A percentile compares a stretch with the other conserved stretches of the same genome.
phyloP scores from a whole-genome alignment of 2,888 invertebrate species.

The Drosophila prolongata region DNA sequence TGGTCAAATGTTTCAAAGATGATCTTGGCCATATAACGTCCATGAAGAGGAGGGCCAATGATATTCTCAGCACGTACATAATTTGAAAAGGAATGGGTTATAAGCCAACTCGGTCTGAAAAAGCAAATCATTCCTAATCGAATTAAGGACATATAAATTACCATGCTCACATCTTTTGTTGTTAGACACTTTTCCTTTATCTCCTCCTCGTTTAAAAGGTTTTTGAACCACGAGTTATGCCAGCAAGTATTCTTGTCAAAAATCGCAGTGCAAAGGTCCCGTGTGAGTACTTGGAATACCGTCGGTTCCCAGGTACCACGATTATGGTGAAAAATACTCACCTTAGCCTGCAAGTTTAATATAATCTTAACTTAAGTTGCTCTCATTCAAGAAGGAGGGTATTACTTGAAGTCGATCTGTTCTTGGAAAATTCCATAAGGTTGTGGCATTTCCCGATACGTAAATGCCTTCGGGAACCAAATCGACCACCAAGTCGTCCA shows the following conservation, averaged over 20 bases:
- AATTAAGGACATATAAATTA: not conserved
- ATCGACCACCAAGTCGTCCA: not conserved
- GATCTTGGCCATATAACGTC: not conserved
- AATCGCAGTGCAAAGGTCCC: not conserved
- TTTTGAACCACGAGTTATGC: not conserved
- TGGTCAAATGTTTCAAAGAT: not conserved
- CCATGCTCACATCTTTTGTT: not conserved
- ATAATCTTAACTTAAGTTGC: not conserved
- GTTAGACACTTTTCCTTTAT: not conserved
- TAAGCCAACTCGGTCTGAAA: not conserved
- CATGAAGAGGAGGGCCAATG: not conserved
- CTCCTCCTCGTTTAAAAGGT: not conserved
- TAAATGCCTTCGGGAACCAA: not conserved
- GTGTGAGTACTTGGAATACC: not conserved
- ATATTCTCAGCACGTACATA: not conserved
- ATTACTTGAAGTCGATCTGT: not conserved
- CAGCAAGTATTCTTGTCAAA: not conserved
- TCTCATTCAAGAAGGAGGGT: not conserved
- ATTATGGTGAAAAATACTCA: not conserved
- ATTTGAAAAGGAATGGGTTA: not conserved
- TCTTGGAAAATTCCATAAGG: not conserved
- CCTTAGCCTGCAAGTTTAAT: not conserved
- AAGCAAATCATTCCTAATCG: not conserved
- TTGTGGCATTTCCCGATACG: not conserved
- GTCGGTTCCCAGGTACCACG: constrained; percentile 1